Conservation (phyloP, 2,888 invertebrate species). For the Agrochola lychnidis region DNA sequence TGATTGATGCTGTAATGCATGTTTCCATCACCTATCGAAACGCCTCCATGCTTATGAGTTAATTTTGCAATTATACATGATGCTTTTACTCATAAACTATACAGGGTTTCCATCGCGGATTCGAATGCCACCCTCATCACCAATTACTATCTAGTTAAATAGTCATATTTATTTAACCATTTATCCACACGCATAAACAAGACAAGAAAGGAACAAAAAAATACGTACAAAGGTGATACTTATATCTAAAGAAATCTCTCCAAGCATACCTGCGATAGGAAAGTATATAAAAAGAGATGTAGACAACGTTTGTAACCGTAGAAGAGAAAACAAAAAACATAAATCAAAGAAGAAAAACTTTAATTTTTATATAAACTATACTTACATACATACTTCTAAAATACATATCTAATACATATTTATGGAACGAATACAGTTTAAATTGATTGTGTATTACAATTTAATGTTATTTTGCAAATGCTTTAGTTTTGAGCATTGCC, state of each 20-base stretch:
- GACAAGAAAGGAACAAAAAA: no score
- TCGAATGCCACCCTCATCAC: background rate
- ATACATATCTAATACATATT: no score
- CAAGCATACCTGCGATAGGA: no score
- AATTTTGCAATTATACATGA: background rate
- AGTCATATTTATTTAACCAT: background rate
- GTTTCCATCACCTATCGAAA: background rate
- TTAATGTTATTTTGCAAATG: background rate
- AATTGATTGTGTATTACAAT: background rate
- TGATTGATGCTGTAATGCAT: constrained; percentile 1
- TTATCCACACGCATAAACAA: no score
- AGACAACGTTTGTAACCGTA: no score
- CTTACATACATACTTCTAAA: no score
- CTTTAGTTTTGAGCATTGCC: background rate
- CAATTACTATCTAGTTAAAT: background rate
- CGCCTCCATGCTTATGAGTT: background rate
- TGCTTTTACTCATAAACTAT: background rate
- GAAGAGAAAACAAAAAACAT: no score
- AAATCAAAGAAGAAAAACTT: no score
- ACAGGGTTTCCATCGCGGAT: background rate
- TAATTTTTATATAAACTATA: no score
- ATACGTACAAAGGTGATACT: no score
- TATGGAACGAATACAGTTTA: background rate
- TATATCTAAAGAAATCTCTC: no score
- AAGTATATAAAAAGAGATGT: no score